Conservation (phyloP, 1,140 invertebrate genomes). For the Diplogasteroides magnus region DNA sequence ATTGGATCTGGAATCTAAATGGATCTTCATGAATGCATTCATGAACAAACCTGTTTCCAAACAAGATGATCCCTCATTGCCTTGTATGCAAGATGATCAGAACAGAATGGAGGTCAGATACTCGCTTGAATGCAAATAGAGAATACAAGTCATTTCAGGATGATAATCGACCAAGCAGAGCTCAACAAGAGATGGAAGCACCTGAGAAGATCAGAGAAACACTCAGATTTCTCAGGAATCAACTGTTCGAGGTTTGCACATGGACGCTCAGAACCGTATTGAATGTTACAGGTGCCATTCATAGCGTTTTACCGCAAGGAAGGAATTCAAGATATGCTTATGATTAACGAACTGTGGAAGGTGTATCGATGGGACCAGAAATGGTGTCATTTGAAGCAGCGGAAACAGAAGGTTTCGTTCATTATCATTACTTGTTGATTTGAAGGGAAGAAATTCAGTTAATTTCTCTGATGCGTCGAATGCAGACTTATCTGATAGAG, state of each 20-base stretch:
- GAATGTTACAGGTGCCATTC: slow-evolving; percentile 71
- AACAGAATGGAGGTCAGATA: neutral
- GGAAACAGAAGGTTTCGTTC: slow-evolving; percentile 69
- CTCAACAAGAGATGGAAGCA: no score
- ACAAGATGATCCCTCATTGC: no score
- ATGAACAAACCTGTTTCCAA: slow-evolving; percentile 72
- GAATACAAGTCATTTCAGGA: neutral
- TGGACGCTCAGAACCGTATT: no score
- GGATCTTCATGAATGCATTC: slow-evolving; percentile 94
- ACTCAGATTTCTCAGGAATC: slow-evolving; percentile 88
- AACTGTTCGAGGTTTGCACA: slow-evolving; percentile 49
- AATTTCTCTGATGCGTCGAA: slow-evolving; percentile 76
- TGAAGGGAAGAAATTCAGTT: no score
- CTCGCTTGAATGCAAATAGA: slow-evolving; percentile 4
- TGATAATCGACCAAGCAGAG: no score
- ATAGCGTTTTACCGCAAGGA: slow-evolving; percentile 98
- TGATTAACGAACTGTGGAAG: slow-evolving; percentile 92
- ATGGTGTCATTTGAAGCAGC: slow-evolving; percentile 84
- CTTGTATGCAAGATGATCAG: no score
- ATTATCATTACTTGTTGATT: neutral
- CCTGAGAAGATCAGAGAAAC: slow-evolving; percentile 81
- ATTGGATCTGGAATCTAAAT: slow-evolving; percentile 86
- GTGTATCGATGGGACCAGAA: slow-evolving; percentile 68
- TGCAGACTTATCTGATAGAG: slow-evolving; percentile 77
- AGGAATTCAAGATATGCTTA: slow-evolving; percentile 79